Percentiles rank a stretch among this genome's conserved stretches.
Conservation (phyloP, 1,140 invertebrate genomes). For the Pogonomyrmex californicus region DNA sequence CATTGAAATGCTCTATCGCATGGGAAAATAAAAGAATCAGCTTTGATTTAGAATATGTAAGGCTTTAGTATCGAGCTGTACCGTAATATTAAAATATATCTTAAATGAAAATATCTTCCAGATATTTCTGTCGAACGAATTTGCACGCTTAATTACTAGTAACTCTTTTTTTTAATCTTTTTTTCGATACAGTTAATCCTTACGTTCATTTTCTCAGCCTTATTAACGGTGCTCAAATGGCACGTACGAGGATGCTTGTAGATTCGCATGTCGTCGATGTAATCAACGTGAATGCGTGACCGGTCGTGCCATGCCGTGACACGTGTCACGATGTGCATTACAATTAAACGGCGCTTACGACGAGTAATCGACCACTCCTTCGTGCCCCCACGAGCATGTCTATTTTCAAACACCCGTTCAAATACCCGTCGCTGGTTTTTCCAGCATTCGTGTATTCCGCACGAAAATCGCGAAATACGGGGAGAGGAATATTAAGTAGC, state of each 20-base stretch:
- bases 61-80: background rate
- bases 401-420: background rate
- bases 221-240: constrained; percentile 56
- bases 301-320: constrained; percentile 70
- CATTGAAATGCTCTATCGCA: background rate
- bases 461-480: constrained; percentile 40
- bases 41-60: background rate
- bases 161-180: background rate
- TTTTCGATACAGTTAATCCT: constrained; percentile 32
- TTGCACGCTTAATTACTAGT: background rate
- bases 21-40: background rate
- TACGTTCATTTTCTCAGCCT: constrained; percentile 47
- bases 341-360: constrained; percentile 73
- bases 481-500: constrained; percentile 51
- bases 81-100: background rate
- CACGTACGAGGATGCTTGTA: constrained; percentile 77
- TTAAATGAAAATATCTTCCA: background rate
- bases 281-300: constrained; percentile 81
- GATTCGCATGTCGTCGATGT: constrained; percentile 80
- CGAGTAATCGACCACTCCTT: constrained; percentile 68
- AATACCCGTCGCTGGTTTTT: constrained; percentile 8
- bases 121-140: background rate
- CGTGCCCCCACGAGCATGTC: background rate
- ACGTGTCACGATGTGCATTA: constrained; percentile 73
- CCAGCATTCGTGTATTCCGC: constrained; percentile 51